Evolutionary conservation across 1,140 invertebrate genomes (phyloP).

Genomic region (Colletes latitarsis): DNA sequence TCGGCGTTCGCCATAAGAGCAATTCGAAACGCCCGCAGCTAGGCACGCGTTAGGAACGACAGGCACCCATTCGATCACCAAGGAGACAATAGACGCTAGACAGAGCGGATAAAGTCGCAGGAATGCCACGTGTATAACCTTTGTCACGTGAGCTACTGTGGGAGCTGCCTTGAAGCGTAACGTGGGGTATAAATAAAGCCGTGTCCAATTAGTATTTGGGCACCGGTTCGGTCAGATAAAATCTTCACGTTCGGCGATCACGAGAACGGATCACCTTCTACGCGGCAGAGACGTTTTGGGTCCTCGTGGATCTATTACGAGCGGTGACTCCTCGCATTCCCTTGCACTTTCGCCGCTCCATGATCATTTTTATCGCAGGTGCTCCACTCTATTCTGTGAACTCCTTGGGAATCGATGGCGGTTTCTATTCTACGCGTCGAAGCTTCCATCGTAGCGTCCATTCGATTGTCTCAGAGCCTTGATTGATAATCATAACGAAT

Average conservation of each 20-base stretch:
- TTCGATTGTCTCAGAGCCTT: too few species aligned
- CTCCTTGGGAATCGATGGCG: too few species aligned
- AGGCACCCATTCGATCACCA: slow-evolving; percentile 33
- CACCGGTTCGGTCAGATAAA: slow-evolving; percentile 36
- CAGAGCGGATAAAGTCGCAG: slow-evolving; percentile 10
- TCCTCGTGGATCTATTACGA: slow-evolving; percentile 34
- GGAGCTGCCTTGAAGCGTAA: slow-evolving; percentile 33
- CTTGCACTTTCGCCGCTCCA: background rate
- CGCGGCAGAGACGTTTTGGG: background rate
- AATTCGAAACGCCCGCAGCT: background rate
- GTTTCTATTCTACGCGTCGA: too few species aligned
- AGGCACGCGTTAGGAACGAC: background rate
- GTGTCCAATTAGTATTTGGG: slow-evolving; percentile 64
- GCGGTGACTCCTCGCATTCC: slow-evolving; percentile 50
- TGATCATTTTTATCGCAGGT: background rate
- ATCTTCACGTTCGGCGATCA: slow-evolving; percentile 41
- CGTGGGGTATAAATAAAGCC: slow-evolving; percentile 61
- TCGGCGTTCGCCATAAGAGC: background rate
- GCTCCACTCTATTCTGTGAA: too few species aligned
- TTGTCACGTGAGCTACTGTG: slow-evolving; percentile 57
- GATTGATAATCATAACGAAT: too few species aligned
- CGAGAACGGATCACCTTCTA: slow-evolving; percentile 29
- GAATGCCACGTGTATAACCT: slow-evolving; percentile 49
- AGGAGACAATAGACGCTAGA: background rate
- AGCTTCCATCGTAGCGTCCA: too few species aligned